Evolutionary conservation across 2,888 invertebrate species (phyloP).

Genomic region (Timema podura): DNA sequence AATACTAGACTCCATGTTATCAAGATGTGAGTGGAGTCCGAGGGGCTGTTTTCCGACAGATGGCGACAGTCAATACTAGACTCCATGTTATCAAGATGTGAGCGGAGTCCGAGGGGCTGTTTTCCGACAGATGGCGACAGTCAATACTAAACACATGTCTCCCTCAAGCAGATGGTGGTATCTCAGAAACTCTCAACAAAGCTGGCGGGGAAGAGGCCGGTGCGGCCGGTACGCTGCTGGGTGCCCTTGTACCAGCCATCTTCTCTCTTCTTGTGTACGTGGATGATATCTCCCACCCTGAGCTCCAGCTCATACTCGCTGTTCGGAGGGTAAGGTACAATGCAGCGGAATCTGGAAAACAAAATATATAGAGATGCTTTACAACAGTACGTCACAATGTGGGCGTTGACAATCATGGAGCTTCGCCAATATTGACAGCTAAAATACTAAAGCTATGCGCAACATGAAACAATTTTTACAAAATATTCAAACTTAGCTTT

Average conservation of each 20-base stretch:
- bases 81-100: too few species aligned
- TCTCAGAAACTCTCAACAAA: constrained; percentile 74
- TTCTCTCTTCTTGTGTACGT: constrained; percentile 86
- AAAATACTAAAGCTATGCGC: too few species aligned
- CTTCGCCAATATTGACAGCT: too few species aligned
- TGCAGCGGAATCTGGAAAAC: constrained; percentile 72
- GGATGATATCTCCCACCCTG: constrained; percentile 84
- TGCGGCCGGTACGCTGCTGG: constrained; percentile 81
- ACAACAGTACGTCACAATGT: too few species aligned
- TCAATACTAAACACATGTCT: constrained; percentile 43
- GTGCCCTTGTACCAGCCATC: constrained; percentile 97
- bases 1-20: constrained; percentile 35
- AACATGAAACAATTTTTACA: too few species aligned
- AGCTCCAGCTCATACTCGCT: constrained; percentile 89
- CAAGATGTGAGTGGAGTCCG: too few species aligned
- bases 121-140: too few species aligned
- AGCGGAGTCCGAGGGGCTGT: too few species aligned
- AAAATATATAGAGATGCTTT: constrained; percentile 8
- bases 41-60: too few species aligned
- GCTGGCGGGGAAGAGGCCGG: constrained; percentile 92
- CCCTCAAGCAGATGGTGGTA: constrained; percentile 42
- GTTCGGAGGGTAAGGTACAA: constrained; percentile 91
- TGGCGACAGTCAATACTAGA: constrained; percentile 26
- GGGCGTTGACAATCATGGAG: too few species aligned
- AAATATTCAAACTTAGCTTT: too few species aligned